These are phyloP conservation scores for Daktulosphaira vitifoliae DNA, from an alignment of 1,140 invertebrate genomes.

Conservation along the genomic window DNA sequence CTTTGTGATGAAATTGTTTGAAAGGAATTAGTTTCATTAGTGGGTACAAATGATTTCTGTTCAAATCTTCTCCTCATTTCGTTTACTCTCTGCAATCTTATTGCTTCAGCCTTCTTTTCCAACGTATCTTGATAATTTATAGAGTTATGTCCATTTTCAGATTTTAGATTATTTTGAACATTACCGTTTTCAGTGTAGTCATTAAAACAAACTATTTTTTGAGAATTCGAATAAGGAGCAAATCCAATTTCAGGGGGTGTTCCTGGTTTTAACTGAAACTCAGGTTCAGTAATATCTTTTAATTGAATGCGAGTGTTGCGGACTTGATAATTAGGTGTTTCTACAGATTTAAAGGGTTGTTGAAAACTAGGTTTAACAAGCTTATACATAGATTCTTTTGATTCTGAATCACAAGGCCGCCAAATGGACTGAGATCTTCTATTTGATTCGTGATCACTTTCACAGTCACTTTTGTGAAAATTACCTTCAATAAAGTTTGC, in stretches of 20 bases:
- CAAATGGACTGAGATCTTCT: slow-evolving; percentile 52
- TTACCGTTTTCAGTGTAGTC: not conserved
- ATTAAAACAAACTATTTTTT: not conserved
- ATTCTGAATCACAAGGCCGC: slow-evolving; percentile 48
- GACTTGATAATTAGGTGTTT: not conserved
- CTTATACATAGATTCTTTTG: slow-evolving; percentile 49
- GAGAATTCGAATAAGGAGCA: not conserved
- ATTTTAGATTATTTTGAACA: not conserved
- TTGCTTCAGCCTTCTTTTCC: slow-evolving; percentile 40
- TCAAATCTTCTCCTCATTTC: slow-evolving; percentile 44
- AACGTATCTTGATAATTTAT: not conserved
- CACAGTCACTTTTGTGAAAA: slow-evolving; percentile 61
- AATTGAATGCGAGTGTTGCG: not conserved
- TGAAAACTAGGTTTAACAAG: slow-evolving; percentile 52
- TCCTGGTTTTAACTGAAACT: slow-evolving; percentile 12
- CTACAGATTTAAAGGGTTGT: slow-evolving; percentile 40
- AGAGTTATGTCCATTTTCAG: not conserved
- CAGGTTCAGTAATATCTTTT: not conserved
- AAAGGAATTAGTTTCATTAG: not conserved
- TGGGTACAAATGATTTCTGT: slow-evolving; percentile 37
- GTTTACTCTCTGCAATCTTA: slow-evolving; percentile 41
- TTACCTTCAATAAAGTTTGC: slow-evolving; percentile 60
- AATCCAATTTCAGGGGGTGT: slow-evolving; percentile 7
- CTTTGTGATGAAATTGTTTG: not conserved
- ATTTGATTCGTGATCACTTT: slow-evolving; percentile 58